phyloP scores from a whole-genome alignment of 2,113 vertebrate species.

The Pseudois nayaur region DNA sequence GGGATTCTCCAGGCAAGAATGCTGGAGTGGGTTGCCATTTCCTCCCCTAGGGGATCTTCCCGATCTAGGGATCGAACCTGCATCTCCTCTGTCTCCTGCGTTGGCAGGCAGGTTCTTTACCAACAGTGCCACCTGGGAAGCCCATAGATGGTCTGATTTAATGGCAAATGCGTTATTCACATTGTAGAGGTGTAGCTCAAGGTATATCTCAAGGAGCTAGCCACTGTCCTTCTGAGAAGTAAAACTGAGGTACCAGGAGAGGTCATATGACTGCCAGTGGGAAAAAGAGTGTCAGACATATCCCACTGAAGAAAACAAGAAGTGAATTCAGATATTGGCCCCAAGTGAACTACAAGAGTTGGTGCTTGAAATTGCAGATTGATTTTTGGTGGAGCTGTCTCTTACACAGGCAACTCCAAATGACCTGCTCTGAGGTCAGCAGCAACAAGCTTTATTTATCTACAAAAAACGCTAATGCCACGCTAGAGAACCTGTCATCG shows the following conservation, averaged over 20 bases:
- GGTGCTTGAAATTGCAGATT: neutral
- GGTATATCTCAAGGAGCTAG: neutral
- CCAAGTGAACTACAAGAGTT: neutral
- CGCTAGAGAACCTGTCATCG: neutral
- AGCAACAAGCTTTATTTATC: neutral
- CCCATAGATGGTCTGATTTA: neutral
- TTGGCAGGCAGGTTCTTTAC: neutral
- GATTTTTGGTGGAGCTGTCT: neutral
- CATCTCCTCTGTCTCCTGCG: neutral
- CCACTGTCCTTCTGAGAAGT: neutral
- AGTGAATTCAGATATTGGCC: neutral
- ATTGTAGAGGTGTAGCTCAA: neutral
- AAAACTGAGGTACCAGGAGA: neutral
- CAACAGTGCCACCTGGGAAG: neutral
- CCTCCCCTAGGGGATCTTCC: neutral
- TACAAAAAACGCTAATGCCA: neutral
- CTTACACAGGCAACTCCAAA: neutral
- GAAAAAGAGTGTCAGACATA: neutral
- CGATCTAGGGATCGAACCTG: neutral
- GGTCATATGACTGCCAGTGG: neutral
- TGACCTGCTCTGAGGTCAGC: neutral
- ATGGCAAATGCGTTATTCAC: neutral
- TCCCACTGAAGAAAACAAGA: neutral
- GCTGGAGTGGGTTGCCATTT: neutral
- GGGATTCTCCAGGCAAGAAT: neutral